A percentile compares a stretch with the other conserved stretches of the same genome.
Conservation (phyloP, 2,888 invertebrate species). For the Aelia acuminata region DNA sequence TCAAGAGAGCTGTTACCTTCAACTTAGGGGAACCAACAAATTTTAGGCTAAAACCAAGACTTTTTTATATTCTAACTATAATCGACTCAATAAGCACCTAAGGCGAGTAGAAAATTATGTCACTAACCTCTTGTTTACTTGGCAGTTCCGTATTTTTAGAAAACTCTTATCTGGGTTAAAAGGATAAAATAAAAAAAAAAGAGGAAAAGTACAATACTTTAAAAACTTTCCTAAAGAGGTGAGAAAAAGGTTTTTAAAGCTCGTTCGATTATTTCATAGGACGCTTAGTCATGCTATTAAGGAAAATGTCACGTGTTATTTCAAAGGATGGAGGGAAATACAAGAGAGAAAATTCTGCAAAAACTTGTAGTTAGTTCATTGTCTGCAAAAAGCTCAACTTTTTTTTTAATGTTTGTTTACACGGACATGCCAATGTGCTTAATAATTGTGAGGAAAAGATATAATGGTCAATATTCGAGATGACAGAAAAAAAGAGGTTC, state of each 20-base stretch:
- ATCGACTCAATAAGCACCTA: too few relatives aligned
- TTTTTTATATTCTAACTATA: too few relatives aligned
- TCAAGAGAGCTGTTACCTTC: too few relatives aligned
- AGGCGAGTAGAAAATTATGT: too few relatives aligned
- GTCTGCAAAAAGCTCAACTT: background rate
- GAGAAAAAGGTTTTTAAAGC: slow-evolving; percentile 11
- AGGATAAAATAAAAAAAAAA: too few relatives aligned
- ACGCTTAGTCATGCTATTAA: slow-evolving; percentile 8
- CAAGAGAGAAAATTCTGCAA: background rate
- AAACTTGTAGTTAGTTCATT: slow-evolving; percentile 3
- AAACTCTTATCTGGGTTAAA: background rate
- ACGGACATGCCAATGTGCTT: background rate
- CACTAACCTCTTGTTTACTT: background rate
- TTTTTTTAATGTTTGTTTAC: background rate
- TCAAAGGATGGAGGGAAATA: background rate
- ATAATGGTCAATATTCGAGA: background rate
- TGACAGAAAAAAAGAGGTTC: background rate
- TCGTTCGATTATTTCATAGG: background rate
- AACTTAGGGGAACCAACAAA: too few relatives aligned
- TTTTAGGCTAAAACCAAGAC: too few relatives aligned
- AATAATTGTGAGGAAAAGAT: background rate
- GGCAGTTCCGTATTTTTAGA: background rate
- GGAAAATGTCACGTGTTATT: background rate
- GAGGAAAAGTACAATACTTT: background rate
- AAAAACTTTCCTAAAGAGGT: slow-evolving; percentile 6